These are phyloP conservation scores for Drosophila vallismaia DNA, from an alignment of 2,888 invertebrate genomes.

Conservation along the genomic window DNA sequence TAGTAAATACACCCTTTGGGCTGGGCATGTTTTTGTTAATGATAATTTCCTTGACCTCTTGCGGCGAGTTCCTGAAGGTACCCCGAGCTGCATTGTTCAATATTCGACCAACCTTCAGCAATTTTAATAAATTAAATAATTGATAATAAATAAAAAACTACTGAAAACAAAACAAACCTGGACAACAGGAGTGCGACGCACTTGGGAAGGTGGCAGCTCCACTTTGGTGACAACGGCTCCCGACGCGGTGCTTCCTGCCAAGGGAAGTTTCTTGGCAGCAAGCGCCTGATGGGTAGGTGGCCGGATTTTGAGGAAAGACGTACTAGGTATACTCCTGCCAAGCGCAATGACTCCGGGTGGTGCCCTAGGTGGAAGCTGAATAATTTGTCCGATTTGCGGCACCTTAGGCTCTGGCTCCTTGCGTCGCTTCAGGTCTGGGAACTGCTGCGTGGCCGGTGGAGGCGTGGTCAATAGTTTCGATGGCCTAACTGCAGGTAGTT, in stretches of 20 bases:
- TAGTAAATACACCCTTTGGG: conserved; percentile 68
- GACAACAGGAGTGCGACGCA: conserved; percentile 66
- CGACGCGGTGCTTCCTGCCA: conserved; percentile 22
- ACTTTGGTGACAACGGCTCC: conserved; percentile 10
- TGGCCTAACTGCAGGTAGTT: conserved; percentile 16
- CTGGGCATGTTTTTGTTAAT: conserved; percentile 78
- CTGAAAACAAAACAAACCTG: conserved; percentile 25
- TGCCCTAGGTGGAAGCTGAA: conserved; percentile 57
- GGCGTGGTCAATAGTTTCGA: conserved; percentile 21
- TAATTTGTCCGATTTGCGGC: conserved; percentile 60
- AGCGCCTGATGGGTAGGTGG: conserved; percentile 50
- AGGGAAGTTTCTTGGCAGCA: conserved; percentile 16
- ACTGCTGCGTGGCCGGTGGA: conserved; percentile 3
- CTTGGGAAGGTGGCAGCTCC: conserved; percentile 26
- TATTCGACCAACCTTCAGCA: conserved; percentile 51
- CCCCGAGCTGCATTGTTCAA: conserved; percentile 9
- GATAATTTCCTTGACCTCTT: conserved; percentile 78
- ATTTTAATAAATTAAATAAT: neutral
- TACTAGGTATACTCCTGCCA: conserved; percentile 54
- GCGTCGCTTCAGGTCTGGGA: conserved; percentile 52
- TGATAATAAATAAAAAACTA: neutral
- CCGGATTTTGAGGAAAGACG: conserved; percentile 60
- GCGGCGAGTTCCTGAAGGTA: conserved; percentile 52
- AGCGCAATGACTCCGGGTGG: conserved; percentile 56
- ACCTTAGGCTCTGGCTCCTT: conserved; percentile 37